Base-by-base conservation (phyloP, 2,888 invertebrate genomes). In the Heliconius ethilla region DNA sequence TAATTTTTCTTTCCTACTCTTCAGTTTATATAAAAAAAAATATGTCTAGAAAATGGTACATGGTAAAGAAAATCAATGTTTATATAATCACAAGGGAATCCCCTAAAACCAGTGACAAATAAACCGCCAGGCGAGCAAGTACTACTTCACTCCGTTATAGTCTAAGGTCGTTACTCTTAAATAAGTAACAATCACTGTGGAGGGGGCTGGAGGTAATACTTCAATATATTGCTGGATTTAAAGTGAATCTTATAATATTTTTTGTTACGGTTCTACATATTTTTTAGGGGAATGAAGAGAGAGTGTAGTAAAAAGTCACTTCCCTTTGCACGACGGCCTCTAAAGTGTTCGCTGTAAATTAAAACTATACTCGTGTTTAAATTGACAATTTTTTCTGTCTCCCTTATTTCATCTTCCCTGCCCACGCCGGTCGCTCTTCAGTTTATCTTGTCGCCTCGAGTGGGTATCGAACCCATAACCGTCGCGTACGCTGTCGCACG, bases 131-230 rank as follows among this genome's bases (percentile, higher is more conserved):
- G 29, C 45, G 22, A 66, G 66, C 66, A 55, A 15, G 51, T 59
- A 59, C 59, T 59, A 22, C 59, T 10, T n/a, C 51, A 18, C 7
- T 51, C 18, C n/a, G 22, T 9, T 59, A 59, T n/a, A 59, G 59
- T 59, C 55, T 22, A 55, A 0, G 55, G n/a, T 10, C n/a, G 22
- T 55, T 18, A 22, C 22, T 55, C 55, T 18, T 45, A 45, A 45
- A 45, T 45, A 45, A 45, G 45, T 13, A 45, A 45, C 45, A 45
- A 45, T 45, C 45, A 13, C 45, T 13, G 45, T 55, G 55, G 85
- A 84, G 84, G 83, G 84, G 82, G 59, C 37, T 73, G 33, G 9
- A 33, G 9, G 62, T 73, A 62, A 72, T 73, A 37, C 62, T 73
- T n/a, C 9, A 62, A 62, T 73, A 62, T 73, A 73, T 73, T 73